Evolutionary conservation across 2,797 vertebrate species (phyloP).

Genomic region (Anguilla anguilla): DNA sequence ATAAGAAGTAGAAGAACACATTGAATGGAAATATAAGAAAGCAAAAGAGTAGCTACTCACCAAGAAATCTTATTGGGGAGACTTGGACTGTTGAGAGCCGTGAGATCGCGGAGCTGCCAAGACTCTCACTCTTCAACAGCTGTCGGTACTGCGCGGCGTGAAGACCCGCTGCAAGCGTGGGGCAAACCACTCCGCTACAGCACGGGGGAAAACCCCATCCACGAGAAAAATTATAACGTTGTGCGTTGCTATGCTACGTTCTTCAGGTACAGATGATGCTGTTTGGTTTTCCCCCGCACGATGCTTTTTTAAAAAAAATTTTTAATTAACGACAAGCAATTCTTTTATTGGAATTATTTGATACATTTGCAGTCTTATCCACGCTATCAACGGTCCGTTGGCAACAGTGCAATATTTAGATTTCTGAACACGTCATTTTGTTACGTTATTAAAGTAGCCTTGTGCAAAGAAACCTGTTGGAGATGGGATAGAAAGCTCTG

Average conservation of each 20-base stretch:
- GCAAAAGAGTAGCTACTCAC: not conserved
- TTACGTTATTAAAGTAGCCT: not conserved
- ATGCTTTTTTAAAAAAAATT: no score
- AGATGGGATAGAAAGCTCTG: not conserved
- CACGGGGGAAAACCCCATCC: not conserved
- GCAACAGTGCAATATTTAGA: not conserved
- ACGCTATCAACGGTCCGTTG: not conserved
- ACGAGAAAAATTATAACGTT: not conserved
- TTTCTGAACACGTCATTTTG: not conserved
- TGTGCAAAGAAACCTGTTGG: not conserved
- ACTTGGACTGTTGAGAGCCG: not conserved
- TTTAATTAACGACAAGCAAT: no score
- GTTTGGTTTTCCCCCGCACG: not conserved
- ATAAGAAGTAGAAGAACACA: not conserved
- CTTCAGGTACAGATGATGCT: no score
- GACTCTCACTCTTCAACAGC: conserved; percentile 5
- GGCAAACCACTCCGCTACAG: not conserved
- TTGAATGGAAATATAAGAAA: no score
- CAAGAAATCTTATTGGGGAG: not conserved
- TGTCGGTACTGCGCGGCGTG: not conserved
- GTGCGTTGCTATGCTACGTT: not conserved
- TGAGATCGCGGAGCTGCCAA: not conserved
- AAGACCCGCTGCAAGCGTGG: not conserved
- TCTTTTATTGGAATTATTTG: not conserved
- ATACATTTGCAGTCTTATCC: not conserved